A percentile compares a stretch with the other conserved stretches of the same genome.
phyloP scores from a whole-genome alignment of 2,888 invertebrate species.

The Microctonus hyperodae region DNA sequence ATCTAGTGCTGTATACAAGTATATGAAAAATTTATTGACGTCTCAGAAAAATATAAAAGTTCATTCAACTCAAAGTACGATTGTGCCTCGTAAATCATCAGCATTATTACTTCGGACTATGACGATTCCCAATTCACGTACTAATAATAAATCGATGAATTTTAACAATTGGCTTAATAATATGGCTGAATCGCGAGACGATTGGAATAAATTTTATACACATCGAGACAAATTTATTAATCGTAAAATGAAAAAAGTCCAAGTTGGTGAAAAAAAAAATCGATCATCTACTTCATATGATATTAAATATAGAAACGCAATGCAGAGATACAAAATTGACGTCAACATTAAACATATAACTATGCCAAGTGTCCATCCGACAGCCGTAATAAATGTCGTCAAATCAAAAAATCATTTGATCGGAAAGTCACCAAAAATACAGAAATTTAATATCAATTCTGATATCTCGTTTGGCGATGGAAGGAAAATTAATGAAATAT shows the following conservation, averaged over 20 bases:
- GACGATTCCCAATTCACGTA: background rate
- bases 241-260: background rate
- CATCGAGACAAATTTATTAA: background rate
- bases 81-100: background rate
- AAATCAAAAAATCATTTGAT: background rate
- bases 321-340: background rate
- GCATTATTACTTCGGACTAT: background rate
- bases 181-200: background rate
- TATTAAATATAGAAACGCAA: background rate
- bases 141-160: background rate
- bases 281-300: background rate
- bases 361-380: background rate
- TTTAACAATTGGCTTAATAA: slow-evolving; percentile 18
- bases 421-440: background rate
- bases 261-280: background rate
- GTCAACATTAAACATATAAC: background rate
- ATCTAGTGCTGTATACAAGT: background rate
- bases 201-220: background rate
- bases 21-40: background rate
- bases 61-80: background rate
- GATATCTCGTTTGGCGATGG: background rate
- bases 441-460: background rate
- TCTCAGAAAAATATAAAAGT: background rate
- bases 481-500: background rate
- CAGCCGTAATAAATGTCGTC: background rate